Base-by-base conservation (phyloP, 2,113 vertebrate genomes). In the Lota lota region DNA sequence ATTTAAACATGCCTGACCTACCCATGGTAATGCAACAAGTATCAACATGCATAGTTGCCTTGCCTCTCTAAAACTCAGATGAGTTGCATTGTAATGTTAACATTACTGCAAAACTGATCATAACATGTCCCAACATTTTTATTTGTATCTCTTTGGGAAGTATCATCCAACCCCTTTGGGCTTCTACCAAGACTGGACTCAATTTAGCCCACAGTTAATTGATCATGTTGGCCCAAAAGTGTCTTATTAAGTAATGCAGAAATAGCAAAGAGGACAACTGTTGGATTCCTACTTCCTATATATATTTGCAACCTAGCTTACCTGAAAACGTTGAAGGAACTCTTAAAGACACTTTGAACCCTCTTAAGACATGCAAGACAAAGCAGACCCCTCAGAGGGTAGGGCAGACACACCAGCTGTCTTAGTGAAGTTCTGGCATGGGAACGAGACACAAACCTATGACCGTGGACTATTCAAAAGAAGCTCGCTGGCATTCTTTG, bases 381-480 rank as follows among this genome's bases (percentile, higher is more conserved):
- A 64, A 73, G 64, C 62, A 67, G 72, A 63, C 66, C 67, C 63
- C 22, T 17, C 57, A 15, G 22, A 61, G 60, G 60, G 63, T 61
- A 54, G 70, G 40, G 68, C 69, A 66, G 53, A 74, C 66, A 68
- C 22, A 83, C 58, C 89, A 85, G 80, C 87, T 90, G 90, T 84
- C 84, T 63, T 36, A 16, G 17, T 75, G 72, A 64, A 75, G 64
- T 67, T 69, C 74, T 82, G 69, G 62, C 73, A 15, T 47, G 47
- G 70, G 18, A 66, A 70, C 59, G 54, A 64, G 66, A 53, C 73
- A 74, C 72, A 86, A 83, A 84, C 82, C 76, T 77, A 10, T 15
- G 69, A 68, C 24, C 40, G 61, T 50, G 59, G 54, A 62, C 18
- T 33, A 79, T 47, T 51, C 69, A 63, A 50, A 74, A 61, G 66